Conservation (phyloP, 2,797 vertebrate species). For the Crypturellus tataupa region DNA sequence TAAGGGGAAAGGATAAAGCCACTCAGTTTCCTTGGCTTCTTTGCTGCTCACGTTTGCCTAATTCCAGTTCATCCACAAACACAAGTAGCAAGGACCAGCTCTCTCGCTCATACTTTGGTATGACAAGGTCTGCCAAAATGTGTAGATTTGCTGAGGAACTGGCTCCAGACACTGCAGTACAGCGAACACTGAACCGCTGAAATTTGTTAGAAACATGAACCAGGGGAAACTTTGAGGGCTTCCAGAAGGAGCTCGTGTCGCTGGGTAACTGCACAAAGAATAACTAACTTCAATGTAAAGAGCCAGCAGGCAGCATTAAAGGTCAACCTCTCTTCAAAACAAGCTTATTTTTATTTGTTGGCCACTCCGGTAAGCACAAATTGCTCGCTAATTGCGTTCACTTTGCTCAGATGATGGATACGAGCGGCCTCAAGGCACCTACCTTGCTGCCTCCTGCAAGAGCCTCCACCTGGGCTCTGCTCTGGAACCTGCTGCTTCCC, state of each 20-base stretch:
- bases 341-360: conserved; percentile 25
- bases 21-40: background rate
- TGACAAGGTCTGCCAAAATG: background rate
- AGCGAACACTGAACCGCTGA: background rate
- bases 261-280: background rate
- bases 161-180: background rate
- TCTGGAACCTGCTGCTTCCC: background rate
- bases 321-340: background rate
- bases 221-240: background rate
- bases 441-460: background rate
- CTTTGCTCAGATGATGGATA: background rate
- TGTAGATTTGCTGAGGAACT: background rate
- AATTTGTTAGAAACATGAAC: background rate
- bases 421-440: background rate
- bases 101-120: background rate
- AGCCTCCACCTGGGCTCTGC: background rate
- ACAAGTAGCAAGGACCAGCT: background rate
- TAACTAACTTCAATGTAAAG: background rate
- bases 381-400: background rate
- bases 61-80: background rate
- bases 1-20: background rate
- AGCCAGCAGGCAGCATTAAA: background rate
- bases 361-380: background rate
- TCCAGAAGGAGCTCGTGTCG: background rate
- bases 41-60: background rate